phyloP scores from a whole-genome alignment of 2,888 invertebrate species.

The Harpalus rubripes region DNA sequence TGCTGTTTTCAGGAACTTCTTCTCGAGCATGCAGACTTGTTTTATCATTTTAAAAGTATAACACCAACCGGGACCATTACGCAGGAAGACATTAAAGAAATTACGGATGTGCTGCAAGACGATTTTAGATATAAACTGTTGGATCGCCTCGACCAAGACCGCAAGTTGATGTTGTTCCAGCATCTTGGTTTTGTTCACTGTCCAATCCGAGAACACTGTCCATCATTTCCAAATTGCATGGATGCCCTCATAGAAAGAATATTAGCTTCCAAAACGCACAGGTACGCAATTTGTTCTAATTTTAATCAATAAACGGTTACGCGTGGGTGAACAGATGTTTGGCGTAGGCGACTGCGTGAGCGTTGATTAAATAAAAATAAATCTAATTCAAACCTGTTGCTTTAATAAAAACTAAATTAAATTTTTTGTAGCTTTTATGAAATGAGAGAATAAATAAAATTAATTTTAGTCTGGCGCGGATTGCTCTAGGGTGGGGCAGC shows the following conservation, averaged over 20 bases:
- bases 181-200: conserved; percentile 97
- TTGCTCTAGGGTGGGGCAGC: background rate
- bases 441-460: background rate
- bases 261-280: conserved; percentile 84
- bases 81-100: conserved; percentile 95
- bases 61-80: conserved; percentile 94
- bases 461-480: background rate
- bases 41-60: conserved; percentile 94
- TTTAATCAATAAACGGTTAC: conserved; percentile 40
- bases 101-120: conserved; percentile 93
- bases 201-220: conserved; percentile 96
- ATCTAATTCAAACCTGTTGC: background rate
- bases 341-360: background rate
- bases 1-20: conserved; percentile 85
- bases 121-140: conserved; percentile 97
- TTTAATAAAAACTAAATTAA: too few species aligned
- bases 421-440: background rate
- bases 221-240: conserved; percentile 91
- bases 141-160: conserved; percentile 95
- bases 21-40: conserved; percentile 94
- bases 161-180: conserved; percentile 96
- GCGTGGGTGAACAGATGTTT: conserved; percentile 18
- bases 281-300: conserved; percentile 73
- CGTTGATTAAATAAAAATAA: background rate
- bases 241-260: conserved; percentile 87